Percentiles rank a stretch among this genome's conserved stretches.
Evolutionary conservation across 2,797 vertebrate genomes (phyloP).

Genomic region (Esox masquinongy): DNA sequence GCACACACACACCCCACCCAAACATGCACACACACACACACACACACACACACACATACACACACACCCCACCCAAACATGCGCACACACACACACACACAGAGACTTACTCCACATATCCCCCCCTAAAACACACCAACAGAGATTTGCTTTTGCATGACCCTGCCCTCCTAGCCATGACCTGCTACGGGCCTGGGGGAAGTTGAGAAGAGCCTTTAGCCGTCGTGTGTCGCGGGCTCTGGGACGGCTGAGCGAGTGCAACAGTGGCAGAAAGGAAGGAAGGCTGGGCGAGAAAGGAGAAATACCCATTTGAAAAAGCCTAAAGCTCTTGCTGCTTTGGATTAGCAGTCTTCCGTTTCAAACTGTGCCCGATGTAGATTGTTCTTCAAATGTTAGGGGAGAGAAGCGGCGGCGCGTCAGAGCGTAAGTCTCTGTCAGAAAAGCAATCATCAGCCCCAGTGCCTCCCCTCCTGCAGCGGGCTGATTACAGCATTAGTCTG

Average conservation of each 20-base stretch:
- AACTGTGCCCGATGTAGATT: slow-evolving; percentile 54
- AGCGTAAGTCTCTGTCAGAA: slow-evolving; percentile 57
- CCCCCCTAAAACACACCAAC: background rate
- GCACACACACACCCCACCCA: background rate
- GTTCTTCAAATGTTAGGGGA: slow-evolving; percentile 46
- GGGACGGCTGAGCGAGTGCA: slow-evolving; percentile 22
- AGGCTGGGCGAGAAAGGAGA: background rate
- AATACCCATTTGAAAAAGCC: slow-evolving; percentile 34
- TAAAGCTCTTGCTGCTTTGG: slow-evolving; percentile 37
- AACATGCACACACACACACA: background rate
- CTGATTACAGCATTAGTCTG: slow-evolving; percentile 64
- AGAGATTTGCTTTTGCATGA: background rate
- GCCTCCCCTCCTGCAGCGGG: slow-evolving; percentile 57
- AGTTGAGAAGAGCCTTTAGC: slow-evolving; percentile 25
- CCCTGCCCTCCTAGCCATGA: background rate
- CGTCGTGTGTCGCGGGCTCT: slow-evolving; percentile 20
- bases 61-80: background rate
- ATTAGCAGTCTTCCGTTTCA: slow-evolving; percentile 54
- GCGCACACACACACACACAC: slow-evolving; percentile 3
- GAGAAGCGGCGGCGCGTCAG: slow-evolving; percentile 40
- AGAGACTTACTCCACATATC: background rate
- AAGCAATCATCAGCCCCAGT: slow-evolving; percentile 60
- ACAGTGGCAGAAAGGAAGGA: background rate
- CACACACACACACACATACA: background rate
- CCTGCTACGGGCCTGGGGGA: background rate